Conservation (phyloP, 2,888 invertebrate species). For the Drosophila setosimentum region DNA sequence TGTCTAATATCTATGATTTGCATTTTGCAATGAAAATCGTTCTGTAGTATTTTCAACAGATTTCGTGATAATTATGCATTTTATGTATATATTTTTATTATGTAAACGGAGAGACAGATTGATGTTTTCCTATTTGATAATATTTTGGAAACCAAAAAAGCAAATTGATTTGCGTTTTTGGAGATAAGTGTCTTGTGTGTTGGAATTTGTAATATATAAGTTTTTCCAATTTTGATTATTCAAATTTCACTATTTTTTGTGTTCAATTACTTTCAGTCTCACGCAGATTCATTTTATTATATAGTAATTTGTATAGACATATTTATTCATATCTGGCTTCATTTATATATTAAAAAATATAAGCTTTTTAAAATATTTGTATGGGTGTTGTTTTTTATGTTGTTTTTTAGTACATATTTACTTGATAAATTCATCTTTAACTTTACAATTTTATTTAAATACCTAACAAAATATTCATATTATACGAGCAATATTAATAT, state of each 20-base stretch:
- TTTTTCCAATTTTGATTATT: conserved; percentile 46
- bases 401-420: conserved; percentile 66
- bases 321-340: conserved; percentile 44
- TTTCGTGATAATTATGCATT: conserved; percentile 12
- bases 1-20: conserved; percentile 11
- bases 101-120: conserved; percentile 49
- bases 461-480: conserved; percentile 66
- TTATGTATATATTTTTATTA: conserved; percentile 31
- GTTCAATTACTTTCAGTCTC: conserved; percentile 73
- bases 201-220: conserved; percentile 37
- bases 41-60: conserved; percentile 12
- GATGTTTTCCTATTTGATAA: conserved; percentile 12
- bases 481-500: conserved; percentile 51
- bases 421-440: conserved; percentile 74
- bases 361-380: conserved; percentile 65
- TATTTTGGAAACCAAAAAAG: conserved; percentile 36
- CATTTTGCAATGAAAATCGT: conserved; percentile 17
- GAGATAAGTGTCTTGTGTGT: conserved; percentile 43
- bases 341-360: conserved; percentile 66
- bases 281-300: conserved; percentile 59
- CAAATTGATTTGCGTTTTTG: conserved; percentile 54
- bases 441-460: conserved; percentile 72
- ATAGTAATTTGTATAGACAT: conserved; percentile 46
- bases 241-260: conserved; percentile 62
- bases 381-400: conserved; percentile 46